Percentiles rank a stretch among this genome's conserved stretches.
These are phyloP conservation scores for Eulimnadia texana DNA, from an alignment of 1,140 invertebrate species.

Conservation along the genomic window DNA sequence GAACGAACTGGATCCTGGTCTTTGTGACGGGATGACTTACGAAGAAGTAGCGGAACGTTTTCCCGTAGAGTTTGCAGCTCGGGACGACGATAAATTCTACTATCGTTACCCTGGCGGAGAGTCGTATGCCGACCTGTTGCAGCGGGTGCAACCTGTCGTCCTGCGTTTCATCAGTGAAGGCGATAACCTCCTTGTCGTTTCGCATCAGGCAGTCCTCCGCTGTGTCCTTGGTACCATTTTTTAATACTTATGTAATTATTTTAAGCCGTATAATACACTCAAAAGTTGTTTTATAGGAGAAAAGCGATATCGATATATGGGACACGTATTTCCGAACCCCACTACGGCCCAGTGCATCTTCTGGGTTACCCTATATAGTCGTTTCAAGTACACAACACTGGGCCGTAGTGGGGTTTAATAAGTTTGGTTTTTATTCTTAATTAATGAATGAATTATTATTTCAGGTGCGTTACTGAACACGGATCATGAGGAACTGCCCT, in stretches of 20 bases:
- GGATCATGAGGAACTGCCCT: slow-evolving; percentile 61
- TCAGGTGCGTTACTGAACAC: neutral
- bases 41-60: slow-evolving; percentile 81
- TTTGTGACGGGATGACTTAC: slow-evolving; percentile 84
- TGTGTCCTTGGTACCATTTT: slow-evolving; percentile 53
- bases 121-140: slow-evolving; percentile 74
- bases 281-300: slow-evolving; percentile 23
- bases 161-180: slow-evolving; percentile 59
- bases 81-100: slow-evolving; percentile 80
- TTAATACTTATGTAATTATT: slow-evolving; percentile 26
- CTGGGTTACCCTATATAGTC: no score
- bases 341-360: no score
- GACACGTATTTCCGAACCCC: no score
- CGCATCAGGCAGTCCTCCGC: slow-evolving; percentile 80
- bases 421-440: neutral
- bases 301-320: neutral
- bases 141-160: slow-evolving; percentile 61
- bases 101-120: slow-evolving; percentile 88
- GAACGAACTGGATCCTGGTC: slow-evolving; percentile 83
- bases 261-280: slow-evolving; percentile 65
- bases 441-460: no score
- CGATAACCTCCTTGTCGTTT: slow-evolving; percentile 71
- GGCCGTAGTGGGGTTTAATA: neutral
- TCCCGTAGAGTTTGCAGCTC: slow-evolving; percentile 76
- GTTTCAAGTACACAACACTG: no score